Conservation (phyloP, 2,113 vertebrate species). For the Cheirogaleus medius region DNA sequence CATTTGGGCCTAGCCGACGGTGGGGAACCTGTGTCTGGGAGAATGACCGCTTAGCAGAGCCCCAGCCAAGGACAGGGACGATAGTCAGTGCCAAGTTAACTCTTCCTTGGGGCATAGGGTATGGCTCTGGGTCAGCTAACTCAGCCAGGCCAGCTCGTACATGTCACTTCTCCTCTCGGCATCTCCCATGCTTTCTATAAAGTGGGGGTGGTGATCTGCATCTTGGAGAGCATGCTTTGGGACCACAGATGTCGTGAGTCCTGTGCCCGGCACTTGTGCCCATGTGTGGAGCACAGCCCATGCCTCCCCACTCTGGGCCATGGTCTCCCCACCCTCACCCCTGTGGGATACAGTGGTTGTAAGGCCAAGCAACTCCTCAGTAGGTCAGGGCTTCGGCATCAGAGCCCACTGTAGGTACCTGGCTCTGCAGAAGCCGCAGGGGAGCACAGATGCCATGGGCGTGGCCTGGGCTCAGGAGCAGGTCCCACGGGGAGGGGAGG, state of each 20-base stretch:
- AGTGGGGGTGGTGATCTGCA: not conserved
- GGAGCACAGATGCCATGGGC: not conserved
- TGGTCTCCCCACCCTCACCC: not conserved
- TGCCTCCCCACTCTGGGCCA: not conserved
- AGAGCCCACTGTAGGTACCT: not conserved
- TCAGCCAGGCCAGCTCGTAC: not conserved
- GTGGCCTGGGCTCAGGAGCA: not conserved
- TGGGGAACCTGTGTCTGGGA: not conserved
- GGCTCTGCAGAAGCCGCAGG: not conserved
- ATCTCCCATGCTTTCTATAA: not conserved
- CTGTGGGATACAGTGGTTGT: not conserved
- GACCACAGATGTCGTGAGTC: not conserved
- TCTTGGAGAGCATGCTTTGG: not conserved
- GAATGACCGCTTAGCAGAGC: not conserved
- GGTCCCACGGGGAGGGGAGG: not conserved
- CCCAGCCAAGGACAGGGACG: not conserved
- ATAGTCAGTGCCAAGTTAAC: not conserved
- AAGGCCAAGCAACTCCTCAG: not conserved
- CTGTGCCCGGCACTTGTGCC: not conserved
- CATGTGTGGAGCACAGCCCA: not conserved
- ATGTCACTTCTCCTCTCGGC: not conserved
- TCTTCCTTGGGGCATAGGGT: not conserved
- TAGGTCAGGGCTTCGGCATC: not conserved
- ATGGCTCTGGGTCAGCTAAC: constrained; percentile 1
- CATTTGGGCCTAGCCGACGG: not conserved